phyloP scores from a whole-genome alignment of 53 echinoderm and acorn worm genomes.

The Patiria pectinifera region DNA sequence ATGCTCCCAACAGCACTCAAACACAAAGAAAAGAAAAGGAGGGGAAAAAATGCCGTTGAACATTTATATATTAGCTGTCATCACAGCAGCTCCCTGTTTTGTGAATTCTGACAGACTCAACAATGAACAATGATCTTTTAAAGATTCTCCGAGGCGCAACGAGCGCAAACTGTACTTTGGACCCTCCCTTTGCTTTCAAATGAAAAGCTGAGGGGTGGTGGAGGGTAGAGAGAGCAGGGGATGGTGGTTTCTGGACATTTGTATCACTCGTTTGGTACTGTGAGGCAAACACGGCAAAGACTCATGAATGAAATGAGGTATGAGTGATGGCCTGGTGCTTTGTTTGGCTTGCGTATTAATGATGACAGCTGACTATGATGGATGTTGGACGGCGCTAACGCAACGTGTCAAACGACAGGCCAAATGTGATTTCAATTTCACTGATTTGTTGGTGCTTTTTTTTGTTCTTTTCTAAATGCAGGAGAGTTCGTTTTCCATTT shows the following conservation, averaged over 20 bases:
- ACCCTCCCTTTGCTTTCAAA: background rate
- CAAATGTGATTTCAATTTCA: conserved; percentile 24
- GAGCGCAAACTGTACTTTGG: conserved; percentile 13
- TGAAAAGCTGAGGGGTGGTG: background rate
- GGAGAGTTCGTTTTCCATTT: background rate
- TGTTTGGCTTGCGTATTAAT: conserved; percentile 57
- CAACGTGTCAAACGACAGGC: conserved; percentile 24
- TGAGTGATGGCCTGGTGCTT: conserved; percentile 16
- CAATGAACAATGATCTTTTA: conserved; percentile 41
- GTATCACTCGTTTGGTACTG: conserved; percentile 49
- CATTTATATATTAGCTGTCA: conserved; percentile 22
- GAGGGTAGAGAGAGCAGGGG: background rate
- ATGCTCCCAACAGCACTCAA: background rate
- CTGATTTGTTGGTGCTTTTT: background rate
- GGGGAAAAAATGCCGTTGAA: background rate
- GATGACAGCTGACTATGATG: conserved; percentile 43
- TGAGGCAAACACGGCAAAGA: background rate
- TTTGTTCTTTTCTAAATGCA: background rate
- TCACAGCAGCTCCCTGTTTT: background rate
- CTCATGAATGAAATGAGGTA: conserved; percentile 38
- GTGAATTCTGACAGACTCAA: background rate
- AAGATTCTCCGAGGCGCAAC: background rate
- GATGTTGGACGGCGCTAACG: conserved; percentile 13
- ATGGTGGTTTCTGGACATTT: background rate
- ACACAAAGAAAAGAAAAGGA: background rate